Evolutionary conservation across 2,797 vertebrate genomes (phyloP), one percentile per base, ranked within the genome.

Genomic region (Pangasius krempfi): DNA sequence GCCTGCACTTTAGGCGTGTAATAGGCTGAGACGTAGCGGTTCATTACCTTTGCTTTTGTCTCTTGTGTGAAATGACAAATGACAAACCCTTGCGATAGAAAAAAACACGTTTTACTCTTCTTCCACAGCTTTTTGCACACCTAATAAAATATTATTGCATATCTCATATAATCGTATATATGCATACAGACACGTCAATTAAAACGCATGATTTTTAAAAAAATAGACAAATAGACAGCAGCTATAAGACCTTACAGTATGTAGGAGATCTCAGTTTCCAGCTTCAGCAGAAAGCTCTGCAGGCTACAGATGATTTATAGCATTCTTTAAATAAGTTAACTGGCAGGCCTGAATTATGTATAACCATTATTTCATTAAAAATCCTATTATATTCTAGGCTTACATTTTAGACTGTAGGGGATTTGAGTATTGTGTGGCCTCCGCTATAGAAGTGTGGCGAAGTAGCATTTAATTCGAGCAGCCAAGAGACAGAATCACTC

Each of bases 401-500:
- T 72, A 64, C 8, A 64, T 64, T 54, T 37, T 70, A 37, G 20
- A 58, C 56, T 20, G 56, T 58, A 58, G 20, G 25, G 1, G n/a
- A 47, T n/a, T 10, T 83, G 14, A 18, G 22, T 18, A 64, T 37
- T 64, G 58, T 5, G 58, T 40, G 37, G 37, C 25, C 7, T 80
- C 18, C 9, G 8, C 30, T 58, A 40, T 60, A 60, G 25, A 64
- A 40, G 5, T 40, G 33, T 93, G 92, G 92, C 94, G 88, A 95
- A 94, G 94, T 94, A 94, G 93, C 92, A 94, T 95, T 95, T 94
- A 94, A 94, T 94, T 95, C 90, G 92, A 94, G 92, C 93, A 94
- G 94, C 94, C 94, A 93, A 91, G 93, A 92, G 92, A 93, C 92
- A 88, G 92, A 95, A 94, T 94, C 92, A 92, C 94, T 94, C 60